These are phyloP conservation scores for Holacanthus passer DNA, from an alignment of 2,113 vertebrate genomes.

Conservation along the genomic window DNA sequence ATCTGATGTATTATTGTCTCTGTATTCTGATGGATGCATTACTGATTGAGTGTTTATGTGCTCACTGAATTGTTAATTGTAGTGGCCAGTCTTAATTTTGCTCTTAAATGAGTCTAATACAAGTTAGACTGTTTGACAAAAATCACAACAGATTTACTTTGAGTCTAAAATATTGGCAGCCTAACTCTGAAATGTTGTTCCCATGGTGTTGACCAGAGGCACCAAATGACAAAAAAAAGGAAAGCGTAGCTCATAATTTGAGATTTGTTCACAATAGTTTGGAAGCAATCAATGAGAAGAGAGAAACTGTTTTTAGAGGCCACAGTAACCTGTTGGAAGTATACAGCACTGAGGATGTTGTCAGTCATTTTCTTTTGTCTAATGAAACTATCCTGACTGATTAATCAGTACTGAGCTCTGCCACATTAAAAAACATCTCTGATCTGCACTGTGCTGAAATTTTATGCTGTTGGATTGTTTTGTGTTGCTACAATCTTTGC, in stretches of 20 bases:
- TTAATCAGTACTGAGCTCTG: neutral
- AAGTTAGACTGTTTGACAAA: neutral
- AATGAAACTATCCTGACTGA: neutral
- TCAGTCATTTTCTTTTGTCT: neutral
- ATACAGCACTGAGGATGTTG: neutral
- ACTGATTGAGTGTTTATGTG: no score
- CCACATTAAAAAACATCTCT: neutral
- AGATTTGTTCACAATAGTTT: neutral
- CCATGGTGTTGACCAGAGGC: neutral
- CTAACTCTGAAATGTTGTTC: neutral
- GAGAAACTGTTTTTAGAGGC: neutral
- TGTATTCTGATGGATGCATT: no score
- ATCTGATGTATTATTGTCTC: no score
- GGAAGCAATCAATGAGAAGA: neutral
- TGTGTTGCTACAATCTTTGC: neutral
- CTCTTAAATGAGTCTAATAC: neutral
- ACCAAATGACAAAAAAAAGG: neutral
- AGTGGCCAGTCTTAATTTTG: no score
- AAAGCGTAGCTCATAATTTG: neutral
- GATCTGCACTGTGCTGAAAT: neutral
- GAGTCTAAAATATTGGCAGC: neutral
- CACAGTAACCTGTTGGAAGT: neutral
- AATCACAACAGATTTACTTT: neutral
- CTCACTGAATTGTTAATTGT: no score
- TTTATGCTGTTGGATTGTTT: neutral